Evolutionary conservation across 2,113 vertebrate genomes (phyloP).

Genomic region (Ariopsis seemanni): DNA sequence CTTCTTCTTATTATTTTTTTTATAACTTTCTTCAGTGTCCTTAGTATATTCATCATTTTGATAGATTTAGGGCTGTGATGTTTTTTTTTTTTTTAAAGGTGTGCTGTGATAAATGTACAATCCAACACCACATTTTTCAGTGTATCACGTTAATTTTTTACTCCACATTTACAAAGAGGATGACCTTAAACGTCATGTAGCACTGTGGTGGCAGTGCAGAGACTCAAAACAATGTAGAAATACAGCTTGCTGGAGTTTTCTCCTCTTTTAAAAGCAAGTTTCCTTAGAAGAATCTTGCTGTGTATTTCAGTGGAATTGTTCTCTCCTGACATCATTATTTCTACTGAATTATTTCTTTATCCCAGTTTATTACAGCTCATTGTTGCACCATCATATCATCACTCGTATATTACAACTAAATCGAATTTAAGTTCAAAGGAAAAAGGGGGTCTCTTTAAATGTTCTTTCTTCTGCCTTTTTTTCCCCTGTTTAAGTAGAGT

Average conservation of each 20-base stretch:
- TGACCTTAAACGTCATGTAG: neutral
- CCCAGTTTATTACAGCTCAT: neutral
- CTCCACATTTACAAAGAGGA: neutral
- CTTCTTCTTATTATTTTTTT: neutral
- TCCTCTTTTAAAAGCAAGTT: neutral
- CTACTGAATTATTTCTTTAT: neutral
- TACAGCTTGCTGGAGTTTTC: neutral
- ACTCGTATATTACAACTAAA: neutral
- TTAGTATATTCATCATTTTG: neutral
- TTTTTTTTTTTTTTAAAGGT: neutral
- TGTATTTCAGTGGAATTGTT: neutral
- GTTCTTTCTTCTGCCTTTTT: neutral
- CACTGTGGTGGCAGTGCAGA: neutral
- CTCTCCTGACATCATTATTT: neutral
- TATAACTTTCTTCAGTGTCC: neutral
- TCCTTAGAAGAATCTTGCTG: neutral
- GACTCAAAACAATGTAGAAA: neutral
- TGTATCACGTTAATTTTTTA: neutral
- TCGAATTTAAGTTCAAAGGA: neutral
- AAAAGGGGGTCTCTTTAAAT: neutral
- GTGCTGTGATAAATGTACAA: neutral
- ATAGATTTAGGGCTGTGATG: conserved; percentile 9
- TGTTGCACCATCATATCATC: neutral
- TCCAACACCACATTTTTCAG: neutral
- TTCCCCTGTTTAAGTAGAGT: conserved; percentile 9